Base-by-base conservation (phyloP, 2,888 invertebrate genomes). In the Thecophora atra region DNA sequence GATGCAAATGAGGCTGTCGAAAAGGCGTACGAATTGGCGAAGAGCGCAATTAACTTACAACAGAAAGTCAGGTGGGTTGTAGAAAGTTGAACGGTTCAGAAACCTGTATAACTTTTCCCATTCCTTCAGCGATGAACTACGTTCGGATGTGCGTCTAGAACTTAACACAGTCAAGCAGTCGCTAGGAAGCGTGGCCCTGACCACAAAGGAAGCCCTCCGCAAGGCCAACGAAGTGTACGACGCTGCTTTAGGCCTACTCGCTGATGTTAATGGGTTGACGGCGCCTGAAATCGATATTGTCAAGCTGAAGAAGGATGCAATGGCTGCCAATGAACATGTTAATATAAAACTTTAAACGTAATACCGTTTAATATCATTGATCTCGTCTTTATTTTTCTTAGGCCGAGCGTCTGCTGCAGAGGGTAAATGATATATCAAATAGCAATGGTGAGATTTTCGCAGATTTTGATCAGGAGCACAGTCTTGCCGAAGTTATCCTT, bases 1-100 rank as follows among this genome's bases (percentile, higher is more conserved):
- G 91, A 93, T 78, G 96, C 97, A 0, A 91, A 92, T 76, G 94
- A 95, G 79, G 93, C 93, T 0, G 96, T 97, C 0, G 88, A 90
- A 8, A 91, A 92, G 76, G 97, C 97, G 0, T 92, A 94, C 78
- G 90, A 92, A 76, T 87, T 94, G 63, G 96, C 95, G 0, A 93
- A 92, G 80, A 93, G 93, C 76, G 92, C 94, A 0, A 91, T 94
- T 62, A 91, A 90, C 19, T 90, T 92, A 79, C 93, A 94, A 80
- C 90, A 91, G 54, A 92, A 92, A 81, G 92, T 93, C 54, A 91
- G 90, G 91, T 91, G 85, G 81, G 77, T 72, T 15, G 13, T n/a
- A n/a, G 11, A 2, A 21, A 21, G 2, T 28, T 17, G 15, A 21
- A 28, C 21, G 11, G 21, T n/a, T 5, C 54, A 7, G 8, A 26